phyloP scores from a whole-genome alignment of 2,797 vertebrate genomes.

The Serranus cabrilla region DNA sequence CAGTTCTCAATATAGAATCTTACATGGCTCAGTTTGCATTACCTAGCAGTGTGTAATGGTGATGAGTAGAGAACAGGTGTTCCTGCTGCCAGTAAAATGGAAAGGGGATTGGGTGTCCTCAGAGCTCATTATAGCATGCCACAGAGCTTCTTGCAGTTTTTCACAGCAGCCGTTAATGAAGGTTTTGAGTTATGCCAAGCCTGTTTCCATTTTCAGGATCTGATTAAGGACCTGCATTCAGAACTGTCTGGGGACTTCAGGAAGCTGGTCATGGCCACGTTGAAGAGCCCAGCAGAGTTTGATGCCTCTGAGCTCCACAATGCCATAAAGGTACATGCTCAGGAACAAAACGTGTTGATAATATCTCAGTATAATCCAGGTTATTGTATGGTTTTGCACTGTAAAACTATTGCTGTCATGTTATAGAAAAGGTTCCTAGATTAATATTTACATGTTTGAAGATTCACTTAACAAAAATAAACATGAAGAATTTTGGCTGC shows the following conservation, averaged over 20 bases:
- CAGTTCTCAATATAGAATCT: conserved; percentile 6
- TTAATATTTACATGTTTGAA: neutral
- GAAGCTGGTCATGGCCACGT: conserved; percentile 91
- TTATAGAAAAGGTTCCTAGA: neutral
- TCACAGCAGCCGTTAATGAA: conserved; percentile 17
- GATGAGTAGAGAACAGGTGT: conserved; percentile 60
- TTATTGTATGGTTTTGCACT: neutral
- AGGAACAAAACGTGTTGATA: neutral
- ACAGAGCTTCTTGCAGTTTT: conserved; percentile 15
- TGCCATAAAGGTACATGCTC: conserved; percentile 92
- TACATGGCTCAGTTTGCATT: neutral
- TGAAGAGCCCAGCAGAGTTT: conserved; percentile 90
- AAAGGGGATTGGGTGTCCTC: conserved; percentile 55
- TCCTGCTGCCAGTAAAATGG: conserved; percentile 42
- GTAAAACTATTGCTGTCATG: neutral
- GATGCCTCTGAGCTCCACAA: conserved; percentile 91
- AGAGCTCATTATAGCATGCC: conserved; percentile 45
- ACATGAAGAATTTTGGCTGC: neutral
- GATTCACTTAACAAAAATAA: neutral
- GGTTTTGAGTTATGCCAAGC: conserved; percentile 50
- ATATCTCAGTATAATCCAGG: neutral
- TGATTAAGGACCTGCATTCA: conserved; percentile 96
- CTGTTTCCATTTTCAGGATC: conserved; percentile 87
- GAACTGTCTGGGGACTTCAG: conserved; percentile 98
- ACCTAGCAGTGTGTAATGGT: neutral